Evolutionary conservation across 2,113 vertebrate species (phyloP), one percentile per base, ranked within the genome.

Genomic region (Xenotilapia longispinis): DNA sequence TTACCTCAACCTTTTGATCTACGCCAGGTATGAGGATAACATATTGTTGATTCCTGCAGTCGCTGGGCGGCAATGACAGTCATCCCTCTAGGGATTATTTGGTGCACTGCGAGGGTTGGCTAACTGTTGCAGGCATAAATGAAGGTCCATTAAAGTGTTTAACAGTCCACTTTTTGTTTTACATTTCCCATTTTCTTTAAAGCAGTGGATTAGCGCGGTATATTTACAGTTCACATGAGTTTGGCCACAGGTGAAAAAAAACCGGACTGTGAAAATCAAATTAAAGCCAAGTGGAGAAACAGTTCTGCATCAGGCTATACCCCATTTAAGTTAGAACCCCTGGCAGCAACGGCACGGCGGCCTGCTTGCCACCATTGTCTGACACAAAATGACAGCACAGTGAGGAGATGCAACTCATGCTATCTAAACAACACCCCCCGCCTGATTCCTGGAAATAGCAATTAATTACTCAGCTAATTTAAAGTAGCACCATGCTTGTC

Each of bases 281-380:
- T 23, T 70, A 70, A 70, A 42, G 65, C 12, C 36, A 70, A 70
- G n/a, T 9, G 38, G 21, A 38, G 21, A 26, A 73, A 73, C 38
- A 4, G 21, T 10, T 73, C 65, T 26, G 38, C n/a, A 17, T 73
- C 65, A 45, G 38, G 7, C 65, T 0, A 45, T 15, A 73, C 21
- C 21, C 21, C 5, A 45, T 45, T 73, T 73, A 42, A 45, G 65
- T 73, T 73, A 45, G 38, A 38, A 45, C 40, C 38, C 38, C 38
- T 73, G 21, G 8, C 13, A 45, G 68, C 21, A 73, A 26, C 2
- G 4, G 0, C 13, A 26, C 21, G 0, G 2, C 0, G 21, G 68
- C 38, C 68, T 73, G 38, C n/a, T 15, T 73, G 40, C 8, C 40
- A 73, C 21, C 4, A 45, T 26, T 2, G 68, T 3, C 5, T 73